Evolutionary conservation across 2,888 invertebrate species (phyloP), one percentile per base, ranked within the genome.

Genomic region (Hyppa rectilinea): DNA sequence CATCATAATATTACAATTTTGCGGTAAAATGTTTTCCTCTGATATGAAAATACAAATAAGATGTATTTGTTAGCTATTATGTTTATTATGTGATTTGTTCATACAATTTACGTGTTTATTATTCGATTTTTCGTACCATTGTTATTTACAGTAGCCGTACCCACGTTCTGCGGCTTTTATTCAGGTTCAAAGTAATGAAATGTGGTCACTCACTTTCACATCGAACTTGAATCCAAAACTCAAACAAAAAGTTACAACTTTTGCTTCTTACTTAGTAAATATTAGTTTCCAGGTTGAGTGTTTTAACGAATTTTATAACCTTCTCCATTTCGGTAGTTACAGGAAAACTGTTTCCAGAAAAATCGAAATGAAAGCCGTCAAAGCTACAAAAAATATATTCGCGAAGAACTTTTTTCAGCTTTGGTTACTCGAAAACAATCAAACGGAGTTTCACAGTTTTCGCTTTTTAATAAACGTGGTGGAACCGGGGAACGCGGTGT

Each of bases 361-460:
- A 52, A 55, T 50, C 14, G 23, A 43, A 68, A 62, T 36, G 38
- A 47, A 76, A 75, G 29, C 49, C 40, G 17, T 63, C 49, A 70
- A 76, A 64, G 58, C 49, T 59, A 38, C 52, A 62, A 78, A 78
- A 62, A 76, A 65, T n/a, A 52, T 58, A 49, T 45, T 61, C 26
- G 43, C 14, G 10, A 53, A 71, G 55, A 71, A 71, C 52, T 65
- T 53, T 79, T 73, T 62, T 62, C 52, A 59, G 61, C 26, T 62
- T 43, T 36, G 47, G 63, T 58, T 63, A 70, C 66, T 67, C 63
- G 52, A 61, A 80, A 70, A 79, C 75, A 75, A 80, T 80, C 60
- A 56, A 56, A 78, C 43, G 43, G 52, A 64, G 43, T 80, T 80
- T 75, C 55, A 66, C 75, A 80, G 75, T 70, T 70, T 75, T 80